Conservation (phyloP, 2,113 vertebrate genomes). For the Psilopsiagon aurifrons region DNA sequence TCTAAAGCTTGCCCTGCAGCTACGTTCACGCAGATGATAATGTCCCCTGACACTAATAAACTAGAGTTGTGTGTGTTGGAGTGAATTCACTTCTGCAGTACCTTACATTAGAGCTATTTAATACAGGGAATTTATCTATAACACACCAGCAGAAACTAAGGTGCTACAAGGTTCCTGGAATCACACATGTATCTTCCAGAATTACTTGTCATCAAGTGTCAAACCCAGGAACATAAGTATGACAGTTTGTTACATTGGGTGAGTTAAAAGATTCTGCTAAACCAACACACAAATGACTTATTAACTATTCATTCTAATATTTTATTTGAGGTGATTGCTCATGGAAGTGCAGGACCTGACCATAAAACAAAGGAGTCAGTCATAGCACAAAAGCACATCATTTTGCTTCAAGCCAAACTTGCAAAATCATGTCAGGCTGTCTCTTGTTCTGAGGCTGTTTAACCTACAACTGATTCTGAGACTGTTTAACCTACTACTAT, state of each 20-base stretch:
- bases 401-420: not conserved
- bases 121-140: not conserved
- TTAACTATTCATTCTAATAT: slow-evolving; percentile 16
- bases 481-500: not conserved
- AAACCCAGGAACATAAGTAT: not conserved
- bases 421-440: not conserved
- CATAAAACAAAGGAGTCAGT: not conserved
- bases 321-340: not conserved
- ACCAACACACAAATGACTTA: slow-evolving; percentile 26
- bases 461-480: not conserved
- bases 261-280: slow-evolving; percentile 9
- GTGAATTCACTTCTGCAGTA: not conserved
- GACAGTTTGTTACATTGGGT: not conserved
- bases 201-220: not conserved
- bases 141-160: not conserved
- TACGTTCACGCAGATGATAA: not conserved
- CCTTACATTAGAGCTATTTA: not conserved
- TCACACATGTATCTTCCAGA: not conserved
- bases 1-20: not conserved
- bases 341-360: not conserved
- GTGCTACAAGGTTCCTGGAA: not conserved
- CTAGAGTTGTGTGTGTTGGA: not conserved
- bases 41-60: not conserved
- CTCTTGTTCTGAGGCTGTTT: not conserved
- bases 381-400: not conserved